These are phyloP conservation scores for Charadrius vociferus DNA, from an alignment of 2,113 vertebrate species.

Conservation along the genomic window DNA sequence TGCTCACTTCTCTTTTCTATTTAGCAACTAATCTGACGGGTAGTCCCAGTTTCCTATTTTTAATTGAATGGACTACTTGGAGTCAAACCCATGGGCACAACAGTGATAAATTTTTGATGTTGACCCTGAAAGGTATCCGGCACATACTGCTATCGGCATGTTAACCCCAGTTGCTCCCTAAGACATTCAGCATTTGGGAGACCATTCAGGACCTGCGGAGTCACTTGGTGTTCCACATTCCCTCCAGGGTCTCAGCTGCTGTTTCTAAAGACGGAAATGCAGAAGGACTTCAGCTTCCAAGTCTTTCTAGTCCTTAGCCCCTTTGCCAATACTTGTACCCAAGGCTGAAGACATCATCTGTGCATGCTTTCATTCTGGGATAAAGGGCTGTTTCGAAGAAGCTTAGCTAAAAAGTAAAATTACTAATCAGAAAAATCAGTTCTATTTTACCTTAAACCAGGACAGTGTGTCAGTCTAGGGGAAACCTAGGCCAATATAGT, in stretches of 20 bases:
- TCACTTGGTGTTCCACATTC: not conserved
- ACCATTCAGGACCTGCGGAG: not conserved
- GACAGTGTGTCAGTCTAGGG: not conserved
- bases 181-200: not conserved
- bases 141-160: not conserved
- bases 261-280: not conserved
- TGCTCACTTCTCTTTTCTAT: not conserved
- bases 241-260: constrained; percentile 34
- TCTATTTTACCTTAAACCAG: no score
- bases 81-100: not conserved
- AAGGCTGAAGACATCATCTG: not conserved
- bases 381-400: not conserved
- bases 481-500: not conserved
- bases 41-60: not conserved
- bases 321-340: not conserved
- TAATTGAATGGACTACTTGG: not conserved
- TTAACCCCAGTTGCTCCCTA: constrained; percentile 1
- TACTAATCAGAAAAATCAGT: no score
- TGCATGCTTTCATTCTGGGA: not conserved
- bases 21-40: not conserved
- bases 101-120: not conserved
- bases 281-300: constrained; percentile 6
- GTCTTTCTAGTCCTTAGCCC: not conserved
- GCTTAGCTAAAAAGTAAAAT: no score
- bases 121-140: not conserved